phyloP scores from a whole-genome alignment of 2,797 vertebrate genomes.

The Clarias platycephalus region DNA sequence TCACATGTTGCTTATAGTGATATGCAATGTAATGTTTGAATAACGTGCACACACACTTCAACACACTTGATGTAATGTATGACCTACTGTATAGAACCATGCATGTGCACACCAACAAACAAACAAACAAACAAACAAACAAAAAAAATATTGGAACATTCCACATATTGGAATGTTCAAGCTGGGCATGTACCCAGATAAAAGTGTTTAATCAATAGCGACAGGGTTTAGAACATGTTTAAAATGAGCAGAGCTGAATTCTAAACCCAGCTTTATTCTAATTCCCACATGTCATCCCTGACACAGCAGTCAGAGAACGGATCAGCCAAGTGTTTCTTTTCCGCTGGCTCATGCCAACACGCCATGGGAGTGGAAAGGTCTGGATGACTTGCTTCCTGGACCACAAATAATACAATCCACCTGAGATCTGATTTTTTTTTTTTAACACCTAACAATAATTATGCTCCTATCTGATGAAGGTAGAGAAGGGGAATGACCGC shows the following conservation, averaged over 20 bases:
- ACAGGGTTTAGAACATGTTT: constrained; percentile 31
- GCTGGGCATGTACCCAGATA: constrained; percentile 32
- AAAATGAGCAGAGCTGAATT: constrained; percentile 32
- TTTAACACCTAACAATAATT: constrained; percentile 12
- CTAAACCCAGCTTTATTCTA: constrained; percentile 31
- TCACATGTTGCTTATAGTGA: background rate
- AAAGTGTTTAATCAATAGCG: constrained; percentile 30
- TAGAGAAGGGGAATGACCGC: background rate
- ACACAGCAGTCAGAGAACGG: constrained; percentile 42
- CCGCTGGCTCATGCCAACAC: constrained; percentile 67
- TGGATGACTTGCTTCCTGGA: constrained; percentile 69
- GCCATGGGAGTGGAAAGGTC: constrained; percentile 62
- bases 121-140: no score
- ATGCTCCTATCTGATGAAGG: constrained; percentile 33
- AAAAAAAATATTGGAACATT: no score
- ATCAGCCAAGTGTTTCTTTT: constrained; percentile 66
- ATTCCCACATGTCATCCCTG: constrained; percentile 51
- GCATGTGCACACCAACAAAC: background rate
- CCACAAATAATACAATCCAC: constrained; percentile 66
- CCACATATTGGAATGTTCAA: background rate
- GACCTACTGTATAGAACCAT: background rate
- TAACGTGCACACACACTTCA: background rate
- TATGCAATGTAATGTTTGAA: background rate
- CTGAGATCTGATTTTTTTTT: background rate
- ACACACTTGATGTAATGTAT: background rate